A percentile compares a stretch with the other conserved stretches of the same genome.
Conservation (phyloP, 2,113 vertebrate genomes). For the Strix uralensis region DNA sequence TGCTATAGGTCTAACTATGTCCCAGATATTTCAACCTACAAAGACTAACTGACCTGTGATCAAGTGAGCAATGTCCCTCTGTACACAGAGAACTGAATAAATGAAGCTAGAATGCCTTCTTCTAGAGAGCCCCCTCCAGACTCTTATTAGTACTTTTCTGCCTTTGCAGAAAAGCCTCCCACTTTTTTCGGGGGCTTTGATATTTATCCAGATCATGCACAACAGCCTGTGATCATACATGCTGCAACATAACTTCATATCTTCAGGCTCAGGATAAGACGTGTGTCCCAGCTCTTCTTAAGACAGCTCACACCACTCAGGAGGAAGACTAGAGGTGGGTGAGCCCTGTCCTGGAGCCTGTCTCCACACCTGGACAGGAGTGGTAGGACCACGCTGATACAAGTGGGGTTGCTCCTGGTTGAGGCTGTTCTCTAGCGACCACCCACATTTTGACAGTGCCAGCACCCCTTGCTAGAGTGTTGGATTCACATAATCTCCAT, state of each 20-base stretch:
- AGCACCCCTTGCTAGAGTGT: neutral
- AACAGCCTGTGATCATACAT: neutral
- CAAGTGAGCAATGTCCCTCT: neutral
- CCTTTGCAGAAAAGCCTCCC: neutral
- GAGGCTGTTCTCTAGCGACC: neutral
- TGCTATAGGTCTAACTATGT: neutral
- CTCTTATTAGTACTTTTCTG: neutral
- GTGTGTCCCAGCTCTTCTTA: neutral
- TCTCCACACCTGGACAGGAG: neutral
- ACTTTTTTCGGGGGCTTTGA: neutral
- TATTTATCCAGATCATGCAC: neutral
- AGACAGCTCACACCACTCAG: neutral
- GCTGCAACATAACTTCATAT: accelerated
- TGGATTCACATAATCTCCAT: neutral
- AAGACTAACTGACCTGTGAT: neutral
- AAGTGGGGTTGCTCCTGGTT: neutral
- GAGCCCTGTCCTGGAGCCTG: neutral
- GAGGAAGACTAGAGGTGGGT: neutral
- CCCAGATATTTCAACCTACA: neutral
- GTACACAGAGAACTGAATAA: neutral
- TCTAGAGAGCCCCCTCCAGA: neutral
- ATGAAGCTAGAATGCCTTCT: neutral
- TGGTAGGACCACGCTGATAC: accelerated
- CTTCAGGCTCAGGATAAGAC: neutral
- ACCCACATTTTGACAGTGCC: neutral